Base-by-base conservation (phyloP, 2,797 vertebrate genomes). In the Ficedula albicollis region DNA sequence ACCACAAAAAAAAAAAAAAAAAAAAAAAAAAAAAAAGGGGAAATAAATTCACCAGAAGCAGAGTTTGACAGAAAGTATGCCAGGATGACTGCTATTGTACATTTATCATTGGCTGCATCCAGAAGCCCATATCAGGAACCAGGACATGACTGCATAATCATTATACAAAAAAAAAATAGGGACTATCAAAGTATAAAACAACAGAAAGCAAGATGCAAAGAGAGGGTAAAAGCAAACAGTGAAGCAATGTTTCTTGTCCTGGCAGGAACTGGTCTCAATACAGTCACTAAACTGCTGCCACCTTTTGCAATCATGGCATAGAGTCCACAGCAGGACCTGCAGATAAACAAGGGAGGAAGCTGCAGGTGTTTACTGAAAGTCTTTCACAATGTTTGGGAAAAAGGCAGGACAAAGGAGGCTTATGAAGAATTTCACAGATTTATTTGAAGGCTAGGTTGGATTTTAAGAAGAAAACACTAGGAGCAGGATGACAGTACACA, bases 11-110 rank as follows among this genome's bases (percentile, higher is more conserved):
- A 76, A 78, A 64, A 86, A 48, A 49, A 63, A 86, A 36, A 58
- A 72, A 55, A 41, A 89, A 66, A 36, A 67, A 82, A 18, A n/a
- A n/a, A n/a, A n/a, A n/a, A n/a, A n/a, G n/a, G 2, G 21, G 29
- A 91, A 95, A 63, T 62, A 81, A 89, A 88, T 77, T 74, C 46
- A 55, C 27, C 62, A 87, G 56, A 84, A 84, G 44, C 10, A 84
- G 36, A 75, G 48, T 82, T 70, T 64, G 48, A 81, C 9, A 93
- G 41, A 32, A 88, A 70, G 38, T 34, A 62, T 46, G 16, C 13
- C 49, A 80, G 43, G 23, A 38, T 75, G 39, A 68, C 39, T 76
- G 21, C 27, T 49, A n/a, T 5, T 76, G 74, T 12, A 6, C 41
- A 74, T 77, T 85, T 83, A 32, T n/a, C 38, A 52, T 0, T 46